These are phyloP conservation scores for Steromphala cineraria DNA, from an alignment of 2,888 invertebrate species.

Conservation along the genomic window DNA sequence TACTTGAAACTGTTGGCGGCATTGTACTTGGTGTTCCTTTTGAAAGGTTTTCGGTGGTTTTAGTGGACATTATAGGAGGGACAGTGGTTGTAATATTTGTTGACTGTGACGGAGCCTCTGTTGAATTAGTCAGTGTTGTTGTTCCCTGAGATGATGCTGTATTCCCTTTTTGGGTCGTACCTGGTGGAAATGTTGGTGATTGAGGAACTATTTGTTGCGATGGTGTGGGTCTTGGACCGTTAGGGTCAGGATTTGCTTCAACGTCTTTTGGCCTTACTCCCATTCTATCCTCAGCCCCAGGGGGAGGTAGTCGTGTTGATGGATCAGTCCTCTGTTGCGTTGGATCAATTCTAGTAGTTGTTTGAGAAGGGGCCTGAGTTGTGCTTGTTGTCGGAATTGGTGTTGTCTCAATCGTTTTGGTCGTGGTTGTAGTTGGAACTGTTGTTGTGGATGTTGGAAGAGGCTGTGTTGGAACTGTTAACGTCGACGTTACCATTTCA, in stretches of 20 bases:
- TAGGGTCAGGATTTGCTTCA: not conserved
- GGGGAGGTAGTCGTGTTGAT: not conserved
- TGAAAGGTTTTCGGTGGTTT: no score
- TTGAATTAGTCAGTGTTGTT: not conserved
- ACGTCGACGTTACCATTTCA: no score
- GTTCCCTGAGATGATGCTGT: no score
- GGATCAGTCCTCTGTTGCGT: not conserved
- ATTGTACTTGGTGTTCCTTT: not conserved
- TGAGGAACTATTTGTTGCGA: not conserved
- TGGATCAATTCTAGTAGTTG: no score
- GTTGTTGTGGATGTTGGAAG: no score
- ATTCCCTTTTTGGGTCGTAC: no score
- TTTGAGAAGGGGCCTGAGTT: not conserved
- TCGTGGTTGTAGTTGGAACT: no score
- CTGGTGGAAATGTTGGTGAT: not conserved
- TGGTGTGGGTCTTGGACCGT: not conserved
- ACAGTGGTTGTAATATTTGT: not conserved
- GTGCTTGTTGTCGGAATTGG: not conserved
- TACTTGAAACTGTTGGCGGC: not conserved
- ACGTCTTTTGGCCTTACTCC: not conserved
- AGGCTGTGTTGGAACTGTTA: no score
- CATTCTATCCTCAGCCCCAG: not conserved
- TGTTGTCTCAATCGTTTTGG: no score
- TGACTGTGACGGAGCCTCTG: not conserved
- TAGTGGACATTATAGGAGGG: no score